Evolutionary conservation across 2,113 vertebrate genomes (phyloP).

Genomic region (Cebus imitator): DNA sequence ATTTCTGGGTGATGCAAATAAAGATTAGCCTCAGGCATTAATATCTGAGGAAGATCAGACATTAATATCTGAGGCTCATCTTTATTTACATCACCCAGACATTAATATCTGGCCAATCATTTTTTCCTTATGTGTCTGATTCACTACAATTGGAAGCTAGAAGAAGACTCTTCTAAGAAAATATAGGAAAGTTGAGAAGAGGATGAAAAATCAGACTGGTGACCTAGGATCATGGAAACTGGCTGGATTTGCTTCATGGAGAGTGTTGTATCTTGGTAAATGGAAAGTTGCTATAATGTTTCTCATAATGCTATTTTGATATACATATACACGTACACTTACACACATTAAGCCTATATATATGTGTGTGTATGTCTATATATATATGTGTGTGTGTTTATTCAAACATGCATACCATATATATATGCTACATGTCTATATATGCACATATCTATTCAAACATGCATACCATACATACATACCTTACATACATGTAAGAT

Average conservation of each 20-base stretch:
- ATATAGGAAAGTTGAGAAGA: neutral
- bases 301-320: neutral
- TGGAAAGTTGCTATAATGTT: neutral
- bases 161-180: neutral
- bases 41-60: neutral
- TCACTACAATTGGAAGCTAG: neutral
- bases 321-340: neutral
- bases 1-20: neutral
- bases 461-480: neutral
- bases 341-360: neutral
- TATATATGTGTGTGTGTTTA: neutral
- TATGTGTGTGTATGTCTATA: neutral
- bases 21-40: neutral
- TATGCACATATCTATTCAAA: neutral
- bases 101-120: neutral
- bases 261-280: neutral
- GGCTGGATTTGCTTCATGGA: neutral
- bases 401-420: neutral
- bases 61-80: too few relatives aligned
- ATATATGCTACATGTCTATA: neutral
- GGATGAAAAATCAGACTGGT: neutral
- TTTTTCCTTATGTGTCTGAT: neutral
- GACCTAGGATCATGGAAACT: neutral
- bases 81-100: neutral
- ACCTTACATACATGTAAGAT: too few relatives aligned